phyloP scores from a whole-genome alignment of 2,888 invertebrate genomes.

The Andrena praecox region DNA sequence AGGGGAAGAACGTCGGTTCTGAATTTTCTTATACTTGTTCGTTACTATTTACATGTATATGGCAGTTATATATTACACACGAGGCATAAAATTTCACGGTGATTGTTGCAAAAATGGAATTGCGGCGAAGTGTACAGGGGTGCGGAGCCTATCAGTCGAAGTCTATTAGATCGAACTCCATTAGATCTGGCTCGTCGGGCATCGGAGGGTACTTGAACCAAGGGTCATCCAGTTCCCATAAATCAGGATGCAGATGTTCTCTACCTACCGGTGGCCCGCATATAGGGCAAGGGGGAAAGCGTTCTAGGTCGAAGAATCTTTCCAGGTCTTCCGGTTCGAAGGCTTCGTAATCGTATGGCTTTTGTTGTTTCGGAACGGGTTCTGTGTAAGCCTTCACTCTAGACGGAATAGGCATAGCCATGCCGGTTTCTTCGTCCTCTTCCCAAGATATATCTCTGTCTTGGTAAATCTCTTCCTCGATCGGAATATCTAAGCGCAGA shows the following conservation, averaged over 20 bases:
- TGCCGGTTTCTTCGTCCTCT: conserved; percentile 67
- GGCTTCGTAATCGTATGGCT: conserved; percentile 30
- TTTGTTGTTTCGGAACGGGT: conserved; percentile 50
- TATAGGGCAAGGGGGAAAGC: conserved; percentile 65
- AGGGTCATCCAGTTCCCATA: conserved; percentile 79
- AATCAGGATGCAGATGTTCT: conserved; percentile 72
- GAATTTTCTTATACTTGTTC: conserved; percentile 5
- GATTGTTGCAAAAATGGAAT: conserved; percentile 1
- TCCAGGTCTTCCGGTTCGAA: conserved; percentile 73
- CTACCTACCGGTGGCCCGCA: conserved; percentile 70
- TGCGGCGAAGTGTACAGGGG: neutral
- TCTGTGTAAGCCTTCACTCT: conserved; percentile 66
- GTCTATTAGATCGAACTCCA: conserved; percentile 69
- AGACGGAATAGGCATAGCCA: conserved; percentile 61
- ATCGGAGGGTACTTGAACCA: conserved; percentile 69
- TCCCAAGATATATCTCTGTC: conserved; percentile 73
- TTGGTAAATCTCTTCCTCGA: conserved; percentile 69
- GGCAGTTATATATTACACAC: conserved; percentile 21
- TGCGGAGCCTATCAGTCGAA: neutral
- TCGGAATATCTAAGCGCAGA: conserved; percentile 63
- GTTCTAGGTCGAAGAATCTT: conserved; percentile 74
- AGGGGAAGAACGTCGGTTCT: neutral
- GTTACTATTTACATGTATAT: conserved; percentile 28
- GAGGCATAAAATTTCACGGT: conserved; percentile 18
- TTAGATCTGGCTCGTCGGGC: conserved; percentile 70